phyloP scores from a whole-genome alignment of 2,113 vertebrate genomes.

The Lycocorax pyrrhopterus region DNA sequence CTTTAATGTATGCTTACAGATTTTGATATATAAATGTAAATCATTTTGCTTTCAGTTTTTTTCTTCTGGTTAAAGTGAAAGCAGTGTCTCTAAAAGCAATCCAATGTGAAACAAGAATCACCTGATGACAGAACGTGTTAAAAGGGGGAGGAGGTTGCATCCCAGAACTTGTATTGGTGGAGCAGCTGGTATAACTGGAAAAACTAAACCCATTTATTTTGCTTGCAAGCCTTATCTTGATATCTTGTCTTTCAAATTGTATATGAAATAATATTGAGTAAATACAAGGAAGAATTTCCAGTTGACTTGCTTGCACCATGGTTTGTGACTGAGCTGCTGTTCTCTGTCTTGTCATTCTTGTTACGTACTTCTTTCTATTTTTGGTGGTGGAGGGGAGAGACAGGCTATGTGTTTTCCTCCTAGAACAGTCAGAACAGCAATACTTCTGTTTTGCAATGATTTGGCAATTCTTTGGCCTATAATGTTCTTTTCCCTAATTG shows the following conservation, averaged over 20 bases:
- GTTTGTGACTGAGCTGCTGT: not conserved
- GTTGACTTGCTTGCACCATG: not conserved
- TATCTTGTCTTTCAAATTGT: not conserved
- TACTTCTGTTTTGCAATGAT: not conserved
- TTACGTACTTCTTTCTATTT: not conserved
- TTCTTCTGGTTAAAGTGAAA: not conserved
- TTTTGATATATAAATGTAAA: not conserved
- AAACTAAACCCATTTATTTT: conserved; percentile 10
- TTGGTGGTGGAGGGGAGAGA: not conserved
- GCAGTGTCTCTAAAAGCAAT: not conserved
- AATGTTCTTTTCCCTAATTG: not conserved
- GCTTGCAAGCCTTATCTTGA: conserved; percentile 19
- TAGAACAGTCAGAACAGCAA: not conserved
- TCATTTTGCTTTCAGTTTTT: not conserved
- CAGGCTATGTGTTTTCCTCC: not conserved
- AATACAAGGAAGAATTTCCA: conserved; percentile 28
- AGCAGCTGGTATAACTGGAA: conserved; percentile 54
- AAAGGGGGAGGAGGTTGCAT: not conserved
- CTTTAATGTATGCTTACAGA: not conserved
- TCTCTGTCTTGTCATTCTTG: not conserved
- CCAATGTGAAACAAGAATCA: not conserved
- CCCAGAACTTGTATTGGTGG: conserved; percentile 5
- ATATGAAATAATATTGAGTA: conserved; percentile 14
- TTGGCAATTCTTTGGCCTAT: not conserved
- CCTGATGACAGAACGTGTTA: not conserved